These are phyloP conservation scores for Cephalotes varians DNA, from an alignment of 2,888 invertebrate genomes.

Conservation along the genomic window DNA sequence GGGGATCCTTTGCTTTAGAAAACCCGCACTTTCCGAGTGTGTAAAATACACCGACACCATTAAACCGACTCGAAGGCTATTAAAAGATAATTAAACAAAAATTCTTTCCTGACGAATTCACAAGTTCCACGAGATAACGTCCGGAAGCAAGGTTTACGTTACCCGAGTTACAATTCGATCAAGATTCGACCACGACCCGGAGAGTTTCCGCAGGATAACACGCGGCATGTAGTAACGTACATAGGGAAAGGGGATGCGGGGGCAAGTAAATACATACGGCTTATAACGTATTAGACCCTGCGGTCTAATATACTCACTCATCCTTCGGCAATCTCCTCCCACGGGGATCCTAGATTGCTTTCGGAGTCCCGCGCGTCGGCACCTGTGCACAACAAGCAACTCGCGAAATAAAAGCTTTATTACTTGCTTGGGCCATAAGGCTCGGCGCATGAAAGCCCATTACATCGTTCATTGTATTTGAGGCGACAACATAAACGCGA, in stretches of 20 bases:
- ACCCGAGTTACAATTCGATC: constrained; percentile 38
- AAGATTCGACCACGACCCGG: constrained; percentile 10
- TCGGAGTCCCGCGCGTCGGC: neutral
- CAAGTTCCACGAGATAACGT: neutral
- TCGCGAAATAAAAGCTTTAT: constrained; percentile 53
- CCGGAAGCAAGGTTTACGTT: constrained; percentile 21
- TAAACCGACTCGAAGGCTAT: neutral
- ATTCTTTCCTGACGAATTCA: neutral
- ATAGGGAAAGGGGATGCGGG: neutral
- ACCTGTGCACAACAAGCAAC: constrained; percentile 29
- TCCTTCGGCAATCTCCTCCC: constrained; percentile 41
- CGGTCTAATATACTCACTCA: constrained; percentile 71
- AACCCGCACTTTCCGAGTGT: neutral
- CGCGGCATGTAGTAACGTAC: constrained; percentile 21
- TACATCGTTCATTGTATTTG: constrained; percentile 46
- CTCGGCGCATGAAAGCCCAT: constrained; percentile 46
- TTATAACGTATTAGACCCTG: constrained; percentile 71
- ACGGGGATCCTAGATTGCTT: constrained; percentile 45
- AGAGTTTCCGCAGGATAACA: constrained; percentile 26
- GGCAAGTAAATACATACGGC: constrained; percentile 50
- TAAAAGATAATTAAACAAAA: constrained; percentile 28
- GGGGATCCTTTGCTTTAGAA: neutral
- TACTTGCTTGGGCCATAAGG: constrained; percentile 50
- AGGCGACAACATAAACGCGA: constrained; percentile 18
- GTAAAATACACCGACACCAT: neutral